phyloP scores from a whole-genome alignment of 2,888 invertebrate genomes.

The Drosophila mettleri region DNA sequence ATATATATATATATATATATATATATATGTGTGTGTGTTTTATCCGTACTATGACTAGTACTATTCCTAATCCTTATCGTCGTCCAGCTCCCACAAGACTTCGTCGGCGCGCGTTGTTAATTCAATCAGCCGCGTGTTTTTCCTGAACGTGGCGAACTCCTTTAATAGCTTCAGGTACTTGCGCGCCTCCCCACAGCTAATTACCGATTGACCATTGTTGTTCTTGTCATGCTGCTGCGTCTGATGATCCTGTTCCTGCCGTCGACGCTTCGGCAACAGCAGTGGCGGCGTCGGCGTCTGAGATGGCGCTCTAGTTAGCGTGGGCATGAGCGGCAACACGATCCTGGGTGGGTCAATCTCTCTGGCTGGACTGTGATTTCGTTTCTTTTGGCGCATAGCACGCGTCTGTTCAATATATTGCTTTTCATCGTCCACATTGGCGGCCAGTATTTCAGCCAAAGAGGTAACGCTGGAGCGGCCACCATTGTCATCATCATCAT shows the following conservation, averaged over 20 bases:
- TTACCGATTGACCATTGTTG: slow-evolving; percentile 36
- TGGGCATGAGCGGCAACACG: slow-evolving; percentile 47
- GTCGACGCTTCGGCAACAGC: slow-evolving; percentile 25
- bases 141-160: slow-evolving; percentile 81
- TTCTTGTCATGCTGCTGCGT: slow-evolving; percentile 58
- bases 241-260: slow-evolving; percentile 28
- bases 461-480: slow-evolving; percentile 71
- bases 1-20: too few species aligned
- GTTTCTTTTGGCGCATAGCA: slow-evolving; percentile 52
- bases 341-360: slow-evolving; percentile 10
- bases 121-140: slow-evolving; percentile 82
- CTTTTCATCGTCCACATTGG: slow-evolving; percentile 66
- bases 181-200: slow-evolving; percentile 78
- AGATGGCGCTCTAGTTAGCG: slow-evolving; percentile 56
- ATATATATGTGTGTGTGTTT: too few species aligned
- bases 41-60: slow-evolving; percentile 1
- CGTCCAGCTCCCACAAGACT: slow-evolving; percentile 78
- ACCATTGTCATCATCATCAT: slow-evolving; percentile 58
- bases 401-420: slow-evolving; percentile 69
- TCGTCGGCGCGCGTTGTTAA: slow-evolving; percentile 82
- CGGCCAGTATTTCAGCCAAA: slow-evolving; percentile 64
- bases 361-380: slow-evolving; percentile 18
- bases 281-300: neutral
- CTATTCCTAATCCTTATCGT: slow-evolving; percentile 52
- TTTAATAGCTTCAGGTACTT: slow-evolving; percentile 82